Evolutionary conservation across 2,888 invertebrate species (phyloP).

Genomic region (Tethea ocularis): DNA sequence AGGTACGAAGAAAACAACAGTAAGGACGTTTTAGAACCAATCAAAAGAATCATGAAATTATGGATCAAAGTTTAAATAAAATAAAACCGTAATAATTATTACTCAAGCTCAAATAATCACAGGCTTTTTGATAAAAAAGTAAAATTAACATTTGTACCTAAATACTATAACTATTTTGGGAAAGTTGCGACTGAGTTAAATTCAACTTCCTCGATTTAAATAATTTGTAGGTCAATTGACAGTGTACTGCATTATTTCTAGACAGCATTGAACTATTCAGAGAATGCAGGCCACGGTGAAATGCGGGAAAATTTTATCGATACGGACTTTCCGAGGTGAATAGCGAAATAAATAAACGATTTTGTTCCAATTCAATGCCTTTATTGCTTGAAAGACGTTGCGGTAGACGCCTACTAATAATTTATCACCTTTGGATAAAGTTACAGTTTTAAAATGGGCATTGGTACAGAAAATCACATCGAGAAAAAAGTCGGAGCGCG

Average conservation of each 20-base stretch:
- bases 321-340: not conserved
- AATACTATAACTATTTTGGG: too few species aligned
- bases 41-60: too few species aligned
- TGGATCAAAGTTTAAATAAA: too few species aligned
- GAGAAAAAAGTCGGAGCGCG: too few species aligned
- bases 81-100: too few species aligned
- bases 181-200: not conserved
- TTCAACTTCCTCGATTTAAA: not conserved
- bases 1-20: too few species aligned
- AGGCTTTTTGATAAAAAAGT: not conserved
- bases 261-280: not conserved
- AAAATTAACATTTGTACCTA: not conserved
- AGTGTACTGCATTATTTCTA: not conserved
- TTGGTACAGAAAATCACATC: too few species aligned
- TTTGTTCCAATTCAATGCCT: not conserved
- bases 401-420: not conserved
- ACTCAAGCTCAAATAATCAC: too few species aligned
- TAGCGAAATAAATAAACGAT: slow-evolving; percentile 10
- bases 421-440: not conserved
- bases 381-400: slow-evolving; percentile 1
- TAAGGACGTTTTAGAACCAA: not conserved
- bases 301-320: slow-evolving; percentile 8
- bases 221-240: not conserved
- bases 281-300: slow-evolving; percentile 6
- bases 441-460: not conserved